Percentiles rank a stretch among this genome's conserved stretches.
Conservation (phyloP, 2,888 invertebrate species). For the Argyresthia goedartella region DNA sequence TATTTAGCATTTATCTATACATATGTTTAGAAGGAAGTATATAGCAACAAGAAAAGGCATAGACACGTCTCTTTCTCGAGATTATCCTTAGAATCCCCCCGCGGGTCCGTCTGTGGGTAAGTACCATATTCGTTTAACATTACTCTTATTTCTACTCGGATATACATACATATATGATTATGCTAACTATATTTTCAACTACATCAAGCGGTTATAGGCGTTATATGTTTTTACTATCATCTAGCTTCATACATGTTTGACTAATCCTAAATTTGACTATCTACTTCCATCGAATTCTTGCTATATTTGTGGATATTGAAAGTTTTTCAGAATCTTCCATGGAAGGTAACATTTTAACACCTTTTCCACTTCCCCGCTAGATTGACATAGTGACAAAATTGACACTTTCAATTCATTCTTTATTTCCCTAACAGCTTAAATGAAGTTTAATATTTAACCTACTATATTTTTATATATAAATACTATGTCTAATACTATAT, state of each 20-base stretch:
- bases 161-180: constrained; percentile 26
- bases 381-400: constrained; percentile 55
- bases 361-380: constrained; percentile 9
- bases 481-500: constrained; percentile 28
- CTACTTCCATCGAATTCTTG: constrained; percentile 44
- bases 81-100: background rate
- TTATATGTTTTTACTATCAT: constrained; percentile 29
- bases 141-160: constrained; percentile 23
- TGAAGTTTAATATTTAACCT: constrained; percentile 8
- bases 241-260: constrained; percentile 36
- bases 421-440: constrained; percentile 3
- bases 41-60: constrained; percentile 47
- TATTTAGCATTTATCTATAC: constrained; percentile 24
- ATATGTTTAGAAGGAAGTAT: constrained; percentile 33
- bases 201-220: constrained; percentile 47
- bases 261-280: constrained; percentile 60
- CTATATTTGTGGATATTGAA: constrained; percentile 32
- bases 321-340: constrained; percentile 33
- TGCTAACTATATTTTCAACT: constrained; percentile 25
- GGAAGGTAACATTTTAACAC: constrained; percentile 8
- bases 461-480: constrained; percentile 6
- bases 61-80: constrained; percentile 20
- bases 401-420: constrained; percentile 14
- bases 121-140: constrained; percentile 18
- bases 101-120: background rate